A percentile compares a stretch with the other conserved stretches of the same genome.
These are phyloP conservation scores for Acronicta psi DNA, from an alignment of 2,888 invertebrate genomes.

Conservation along the genomic window DNA sequence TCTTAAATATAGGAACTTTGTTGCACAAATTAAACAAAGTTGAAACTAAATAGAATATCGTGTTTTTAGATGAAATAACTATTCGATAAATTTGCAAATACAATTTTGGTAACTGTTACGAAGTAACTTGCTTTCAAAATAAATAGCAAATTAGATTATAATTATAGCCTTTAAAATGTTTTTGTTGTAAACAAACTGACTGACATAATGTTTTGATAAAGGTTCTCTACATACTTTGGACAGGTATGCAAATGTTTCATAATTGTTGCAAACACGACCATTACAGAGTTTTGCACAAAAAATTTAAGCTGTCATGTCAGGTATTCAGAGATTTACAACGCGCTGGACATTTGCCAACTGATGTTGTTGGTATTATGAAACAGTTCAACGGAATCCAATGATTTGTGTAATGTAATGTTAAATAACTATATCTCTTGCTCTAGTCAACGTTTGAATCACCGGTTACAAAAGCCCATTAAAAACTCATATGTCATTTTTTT, in stretches of 20 bases:
- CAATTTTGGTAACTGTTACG: no score
- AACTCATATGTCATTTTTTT: no score
- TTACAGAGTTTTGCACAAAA: slow-evolving; percentile 16
- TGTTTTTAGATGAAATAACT: background rate
- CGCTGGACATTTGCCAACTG: slow-evolving; percentile 46
- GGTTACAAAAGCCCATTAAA: no score
- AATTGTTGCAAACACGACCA: slow-evolving; percentile 21
- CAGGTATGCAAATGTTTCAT: slow-evolving; percentile 5
- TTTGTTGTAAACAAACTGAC: no score
- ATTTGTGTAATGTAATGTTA: slow-evolving; percentile 1
- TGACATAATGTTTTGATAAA: background rate
- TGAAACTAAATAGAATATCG: background rate
- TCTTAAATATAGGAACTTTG: no score
- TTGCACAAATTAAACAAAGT: no score
- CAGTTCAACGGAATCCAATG: slow-evolving; percentile 21
- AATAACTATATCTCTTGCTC: background rate
- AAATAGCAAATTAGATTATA: no score
- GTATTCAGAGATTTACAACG: slow-evolving; percentile 39
- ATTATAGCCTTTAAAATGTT: no score
- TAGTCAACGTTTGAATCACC: background rate
- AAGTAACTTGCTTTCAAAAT: no score
- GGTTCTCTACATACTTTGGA: background rate
- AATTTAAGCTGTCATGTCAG: slow-evolving; percentile 25
- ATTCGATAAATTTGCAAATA: no score
- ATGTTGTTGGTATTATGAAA: slow-evolving; percentile 29